Base-by-base conservation (phyloP, 1,140 invertebrate genomes). In the Eurosta solidaginis region DNA sequence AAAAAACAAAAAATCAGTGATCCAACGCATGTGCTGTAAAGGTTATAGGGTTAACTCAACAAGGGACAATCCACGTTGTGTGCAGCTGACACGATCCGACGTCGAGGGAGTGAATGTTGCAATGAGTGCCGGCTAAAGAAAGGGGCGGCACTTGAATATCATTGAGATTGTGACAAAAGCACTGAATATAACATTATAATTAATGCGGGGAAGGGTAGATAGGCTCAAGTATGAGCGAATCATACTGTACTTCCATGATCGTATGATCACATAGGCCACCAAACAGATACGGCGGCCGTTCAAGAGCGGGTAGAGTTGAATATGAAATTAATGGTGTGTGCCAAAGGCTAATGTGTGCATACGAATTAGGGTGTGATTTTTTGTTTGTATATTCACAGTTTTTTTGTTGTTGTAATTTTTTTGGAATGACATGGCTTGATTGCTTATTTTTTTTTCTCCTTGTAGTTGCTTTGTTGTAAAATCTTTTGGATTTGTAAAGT, bases 261-360 rank as follows among this genome's bases (percentile, higher is more conserved):
- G 25, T 47, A 45, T 49, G 47, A 14, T 20, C 14, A 40, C 74
- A 75, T 50, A 33, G 74, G 42, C 74, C 74, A 27, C 22, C 42
- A 47, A 22, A 14, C 22, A 42, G 20, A n/a, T n/a, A n/a, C 50
- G 7, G 1, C 49, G 49, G 20, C 12, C 22, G 17, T 6, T 42
- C 12, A n/a, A 10, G n/a, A 68, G 33, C n/a, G 29, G 36, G 50
- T 77, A 76, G 77, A 50, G 68, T 74, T 74, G 77, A 78, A 78
- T 78, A 78, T 75, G 44, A 54, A 78, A 77, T 82, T 79, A 82
- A 84, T 84, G 83, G 83, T 84, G 83, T 85, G 84, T 85, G 84
- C 84, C 83, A 85, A 84, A 54, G 77, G 33, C 22, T 63, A 77
- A 36, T 68, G 29, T n/a, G 2, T 68, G 59, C 59, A 68, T 68